Conservation (phyloP, 37 sponge, comb jelly and placozoan genomes). For the Crambe crambe region DNA sequence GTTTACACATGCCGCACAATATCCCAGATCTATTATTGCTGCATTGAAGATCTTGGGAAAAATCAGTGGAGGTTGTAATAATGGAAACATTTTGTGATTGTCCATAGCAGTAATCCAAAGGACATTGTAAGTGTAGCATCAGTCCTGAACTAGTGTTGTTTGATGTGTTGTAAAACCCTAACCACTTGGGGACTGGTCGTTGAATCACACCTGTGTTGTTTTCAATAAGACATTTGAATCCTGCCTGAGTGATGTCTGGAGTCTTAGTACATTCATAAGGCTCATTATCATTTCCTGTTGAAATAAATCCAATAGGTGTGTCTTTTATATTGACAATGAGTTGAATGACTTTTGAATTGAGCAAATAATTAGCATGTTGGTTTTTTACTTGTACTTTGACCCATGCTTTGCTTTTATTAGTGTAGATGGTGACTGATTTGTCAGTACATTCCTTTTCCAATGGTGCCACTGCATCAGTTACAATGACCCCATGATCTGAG, state of each 20-base stretch:
- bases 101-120: conserved; percentile 5
- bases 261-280: neutral
- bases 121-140: neutral
- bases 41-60: conserved; percentile 8
- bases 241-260: neutral
- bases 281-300: neutral
- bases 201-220: neutral
- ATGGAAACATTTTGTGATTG: neutral
- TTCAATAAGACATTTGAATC: neutral
- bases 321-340: neutral
- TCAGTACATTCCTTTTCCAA: neutral
- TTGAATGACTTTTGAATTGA: neutral
- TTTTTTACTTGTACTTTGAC: neutral
- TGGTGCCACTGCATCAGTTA: neutral
- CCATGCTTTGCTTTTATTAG: neutral
- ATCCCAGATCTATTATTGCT: neutral
- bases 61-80: too few species aligned
- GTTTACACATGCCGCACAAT: conserved; percentile 4
- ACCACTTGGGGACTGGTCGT: neutral
- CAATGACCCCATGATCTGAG: neutral
- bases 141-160: neutral
- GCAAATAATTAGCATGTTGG: neutral
- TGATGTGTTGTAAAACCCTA: neutral
- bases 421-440: neutral
- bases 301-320: conserved; percentile 7